Evolutionary conservation across 2,888 invertebrate species (phyloP).

Genomic region (Chymomyza procnemis): DNA sequence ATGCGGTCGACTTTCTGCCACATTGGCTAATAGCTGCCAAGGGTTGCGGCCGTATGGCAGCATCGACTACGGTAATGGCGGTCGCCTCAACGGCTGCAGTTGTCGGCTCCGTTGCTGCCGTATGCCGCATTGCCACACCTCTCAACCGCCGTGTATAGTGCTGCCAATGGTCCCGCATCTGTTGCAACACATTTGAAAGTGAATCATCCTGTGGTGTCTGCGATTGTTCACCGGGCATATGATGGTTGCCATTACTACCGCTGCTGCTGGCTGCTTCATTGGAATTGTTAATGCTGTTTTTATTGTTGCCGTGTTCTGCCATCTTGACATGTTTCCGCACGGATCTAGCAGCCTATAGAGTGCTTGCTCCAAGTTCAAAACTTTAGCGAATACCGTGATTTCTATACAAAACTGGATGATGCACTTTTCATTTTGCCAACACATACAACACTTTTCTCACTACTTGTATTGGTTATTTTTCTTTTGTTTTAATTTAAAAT

Average conservation of each 20-base stretch:
- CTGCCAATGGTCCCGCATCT: conserved; percentile 14
- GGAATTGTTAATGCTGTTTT: conserved; percentile 1
- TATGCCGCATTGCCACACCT: conserved; percentile 46
- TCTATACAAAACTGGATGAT: not conserved
- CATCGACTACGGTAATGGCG: not conserved
- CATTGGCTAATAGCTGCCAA: not conserved
- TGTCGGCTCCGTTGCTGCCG: conserved; percentile 53
- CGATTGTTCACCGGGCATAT: not conserved
- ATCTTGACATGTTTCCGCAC: conserved; percentile 25
- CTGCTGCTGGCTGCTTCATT: not conserved
- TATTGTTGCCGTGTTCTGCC: conserved; percentile 16
- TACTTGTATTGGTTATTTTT: not conserved
- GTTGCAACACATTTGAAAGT: conserved; percentile 17
- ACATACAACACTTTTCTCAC: not conserved
- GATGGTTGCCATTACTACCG: conserved; percentile 1
- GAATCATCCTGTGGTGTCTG: not conserved
- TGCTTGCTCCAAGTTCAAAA: not conserved
- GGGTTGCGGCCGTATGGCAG: not conserved
- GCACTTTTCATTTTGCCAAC: conserved; percentile 1
- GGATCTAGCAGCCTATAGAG: conserved; percentile 4
- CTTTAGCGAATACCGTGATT: not conserved
- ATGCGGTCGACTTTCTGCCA: not conserved
- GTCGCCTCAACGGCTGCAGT: not conserved
- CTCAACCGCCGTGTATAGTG: conserved; percentile 37
- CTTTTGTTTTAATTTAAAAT: not conserved